These are phyloP conservation scores for Triplophysa tibetana DNA, from an alignment of 2,113 vertebrate species.

Conservation along the genomic window DNA sequence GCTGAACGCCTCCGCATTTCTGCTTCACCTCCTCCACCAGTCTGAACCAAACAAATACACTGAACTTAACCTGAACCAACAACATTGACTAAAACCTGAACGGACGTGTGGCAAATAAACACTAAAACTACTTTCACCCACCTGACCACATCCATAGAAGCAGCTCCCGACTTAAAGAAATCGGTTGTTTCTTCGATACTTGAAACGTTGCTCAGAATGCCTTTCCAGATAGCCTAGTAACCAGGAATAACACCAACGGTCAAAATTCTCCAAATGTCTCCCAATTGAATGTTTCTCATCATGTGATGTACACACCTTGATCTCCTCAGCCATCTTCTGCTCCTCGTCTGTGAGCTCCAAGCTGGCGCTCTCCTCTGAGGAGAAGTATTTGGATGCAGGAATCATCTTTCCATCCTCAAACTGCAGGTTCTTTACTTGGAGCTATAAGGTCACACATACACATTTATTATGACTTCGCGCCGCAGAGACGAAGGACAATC, in stretches of 20 bases:
- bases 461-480: background rate
- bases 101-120: background rate
- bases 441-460: conserved; percentile 59
- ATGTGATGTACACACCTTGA: conserved; percentile 68
- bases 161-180: conserved; percentile 88
- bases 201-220: conserved; percentile 77
- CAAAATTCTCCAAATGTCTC: background rate
- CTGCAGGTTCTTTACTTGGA: conserved; percentile 83
- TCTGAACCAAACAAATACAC: conserved; percentile 59
- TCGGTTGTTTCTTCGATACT: conserved; percentile 81
- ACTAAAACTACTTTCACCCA: conserved; percentile 50
- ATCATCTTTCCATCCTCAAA: conserved; percentile 87
- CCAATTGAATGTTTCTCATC: no score
- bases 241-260: background rate
- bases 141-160: conserved; percentile 89
- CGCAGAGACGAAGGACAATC: background rate
- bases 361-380: conserved; percentile 61
- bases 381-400: conserved; percentile 79
- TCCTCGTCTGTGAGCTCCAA: conserved; percentile 81
- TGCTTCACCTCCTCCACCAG: conserved; percentile 85
- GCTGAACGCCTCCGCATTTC: conserved; percentile 71
- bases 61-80: background rate
- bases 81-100: background rate
- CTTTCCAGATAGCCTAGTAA: conserved; percentile 78
- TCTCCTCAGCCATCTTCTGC: conserved; percentile 71